phyloP scores from a whole-genome alignment of 2,797 vertebrate species.

The Melanotaenia nigrans region DNA sequence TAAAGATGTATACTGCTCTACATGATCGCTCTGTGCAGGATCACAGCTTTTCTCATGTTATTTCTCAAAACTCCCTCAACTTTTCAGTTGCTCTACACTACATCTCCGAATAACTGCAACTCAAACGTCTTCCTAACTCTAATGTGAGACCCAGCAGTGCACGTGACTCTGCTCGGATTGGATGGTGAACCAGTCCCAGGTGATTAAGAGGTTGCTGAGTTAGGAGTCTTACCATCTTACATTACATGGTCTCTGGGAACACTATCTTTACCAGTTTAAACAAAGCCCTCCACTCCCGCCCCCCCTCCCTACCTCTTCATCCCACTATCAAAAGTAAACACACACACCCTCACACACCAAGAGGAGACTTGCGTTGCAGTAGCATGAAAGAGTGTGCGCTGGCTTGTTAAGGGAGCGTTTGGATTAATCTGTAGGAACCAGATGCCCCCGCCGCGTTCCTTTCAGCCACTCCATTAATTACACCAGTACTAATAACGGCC shows the following conservation, averaged over 20 bases:
- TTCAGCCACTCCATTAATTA: slow-evolving; percentile 86
- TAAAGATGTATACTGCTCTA: too few relatives aligned
- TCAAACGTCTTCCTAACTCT: background rate
- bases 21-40: too few relatives aligned
- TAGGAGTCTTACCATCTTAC: slow-evolving; percentile 29
- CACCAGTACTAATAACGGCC: slow-evolving; percentile 78
- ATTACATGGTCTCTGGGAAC: slow-evolving; percentile 56
- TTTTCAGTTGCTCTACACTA: too few relatives aligned
- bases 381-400: slow-evolving; percentile 43
- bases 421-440: slow-evolving; percentile 86
- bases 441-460: slow-evolving; percentile 81
- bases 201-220: slow-evolving; percentile 35
- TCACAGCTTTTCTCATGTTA: too few relatives aligned
- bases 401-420: slow-evolving; percentile 78
- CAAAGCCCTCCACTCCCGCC: slow-evolving; percentile 41
- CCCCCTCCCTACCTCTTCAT: slow-evolving; percentile 33
- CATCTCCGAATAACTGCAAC: background rate
- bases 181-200: slow-evolving; percentile 30
- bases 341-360: slow-evolving; percentile 33
- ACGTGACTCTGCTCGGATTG: slow-evolving; percentile 21
- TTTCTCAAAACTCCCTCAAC: too few relatives aligned
- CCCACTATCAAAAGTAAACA: slow-evolving; percentile 62
- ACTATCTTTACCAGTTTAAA: slow-evolving; percentile 61
- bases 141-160: background rate
- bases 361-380: slow-evolving; percentile 36